These are phyloP conservation scores for Phalangium opilio DNA, from an alignment of 2,888 invertebrate genomes.

Conservation along the genomic window DNA sequence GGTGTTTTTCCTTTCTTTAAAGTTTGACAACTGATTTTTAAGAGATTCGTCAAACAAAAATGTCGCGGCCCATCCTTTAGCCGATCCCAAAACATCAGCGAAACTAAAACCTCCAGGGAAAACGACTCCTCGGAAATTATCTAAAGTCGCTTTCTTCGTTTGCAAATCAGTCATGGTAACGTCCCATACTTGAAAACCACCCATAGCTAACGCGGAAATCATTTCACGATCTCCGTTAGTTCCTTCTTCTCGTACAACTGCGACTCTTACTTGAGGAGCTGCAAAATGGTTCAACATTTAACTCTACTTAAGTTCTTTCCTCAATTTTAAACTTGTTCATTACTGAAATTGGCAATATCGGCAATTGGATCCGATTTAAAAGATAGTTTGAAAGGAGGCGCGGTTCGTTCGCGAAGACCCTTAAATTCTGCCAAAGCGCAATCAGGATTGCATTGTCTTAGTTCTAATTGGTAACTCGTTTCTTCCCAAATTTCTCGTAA, in stretches of 20 bases:
- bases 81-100: conserved; percentile 92
- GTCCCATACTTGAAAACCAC: conserved; percentile 78
- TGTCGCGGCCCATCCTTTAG: conserved; percentile 94
- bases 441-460: conserved; percentile 59
- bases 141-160: conserved; percentile 50
- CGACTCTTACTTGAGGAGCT: conserved; percentile 45
- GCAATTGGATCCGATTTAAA: conserved; percentile 33
- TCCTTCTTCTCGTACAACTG: conserved; percentile 90
- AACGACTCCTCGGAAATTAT: conserved; percentile 69
- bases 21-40: conserved; percentile 58
- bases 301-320: no score
- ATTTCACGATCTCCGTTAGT: conserved; percentile 95
- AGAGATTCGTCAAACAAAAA: conserved; percentile 62
- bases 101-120: conserved; percentile 99
- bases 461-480: conserved; percentile 78
- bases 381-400: conserved; percentile 54
- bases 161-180: conserved; percentile 84
- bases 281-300: conserved; percentile 1
- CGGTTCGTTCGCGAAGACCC: conserved; percentile 47
- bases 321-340: background rate
- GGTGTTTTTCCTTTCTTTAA: conserved; percentile 52
- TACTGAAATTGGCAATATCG: background rate
- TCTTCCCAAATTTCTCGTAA: conserved; percentile 84
- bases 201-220: conserved; percentile 67
- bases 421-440: conserved; percentile 66